Evolutionary conservation across 2,888 invertebrate genomes (phyloP).

Genomic region (Lathronympha strigana): DNA sequence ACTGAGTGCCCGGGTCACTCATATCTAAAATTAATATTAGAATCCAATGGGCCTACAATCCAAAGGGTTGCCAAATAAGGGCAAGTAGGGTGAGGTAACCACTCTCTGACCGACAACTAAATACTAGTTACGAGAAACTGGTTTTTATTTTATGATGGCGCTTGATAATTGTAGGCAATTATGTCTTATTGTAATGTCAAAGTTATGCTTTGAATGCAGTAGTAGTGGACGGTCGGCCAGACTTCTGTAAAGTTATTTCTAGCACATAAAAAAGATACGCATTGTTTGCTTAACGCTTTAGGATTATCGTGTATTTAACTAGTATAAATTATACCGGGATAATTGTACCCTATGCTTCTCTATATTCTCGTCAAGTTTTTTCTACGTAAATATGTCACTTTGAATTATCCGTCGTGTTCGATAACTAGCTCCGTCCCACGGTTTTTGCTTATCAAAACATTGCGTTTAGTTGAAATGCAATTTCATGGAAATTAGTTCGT

Average conservation of each 20-base stretch:
- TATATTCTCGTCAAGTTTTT: constrained; percentile 6
- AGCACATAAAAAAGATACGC: not conserved
- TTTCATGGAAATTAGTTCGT: constrained; percentile 13
- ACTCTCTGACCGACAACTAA: constrained; percentile 8
- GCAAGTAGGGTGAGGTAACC: constrained; percentile 29
- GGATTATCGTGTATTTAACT: constrained; percentile 28
- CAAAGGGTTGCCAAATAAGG: constrained; percentile 41
- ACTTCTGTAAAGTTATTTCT: constrained; percentile 7
- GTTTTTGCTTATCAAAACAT: constrained; percentile 28
- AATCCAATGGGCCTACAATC: constrained; percentile 35
- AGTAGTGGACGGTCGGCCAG: not conserved
- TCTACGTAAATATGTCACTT: constrained; percentile 18
- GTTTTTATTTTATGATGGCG: constrained; percentile 23
- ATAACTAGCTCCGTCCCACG: constrained; percentile 15
- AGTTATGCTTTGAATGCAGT: constrained; percentile 24
- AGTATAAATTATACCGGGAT: constrained; percentile 16
- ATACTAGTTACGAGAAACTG: constrained; percentile 27
- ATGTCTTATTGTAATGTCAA: constrained; percentile 20
- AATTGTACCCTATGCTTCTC: constrained; percentile 12
- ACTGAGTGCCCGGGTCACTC: constrained; percentile 37
- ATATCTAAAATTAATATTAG: constrained; percentile 42
- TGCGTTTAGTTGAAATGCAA: constrained; percentile 9
- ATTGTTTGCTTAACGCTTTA: constrained; percentile 20
- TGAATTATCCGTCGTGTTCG: constrained; percentile 8
- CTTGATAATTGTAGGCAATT: constrained; percentile 25